Evolutionary conservation across 2,113 vertebrate genomes (phyloP).

Genomic region (Hirundichthys speculiger): DNA sequence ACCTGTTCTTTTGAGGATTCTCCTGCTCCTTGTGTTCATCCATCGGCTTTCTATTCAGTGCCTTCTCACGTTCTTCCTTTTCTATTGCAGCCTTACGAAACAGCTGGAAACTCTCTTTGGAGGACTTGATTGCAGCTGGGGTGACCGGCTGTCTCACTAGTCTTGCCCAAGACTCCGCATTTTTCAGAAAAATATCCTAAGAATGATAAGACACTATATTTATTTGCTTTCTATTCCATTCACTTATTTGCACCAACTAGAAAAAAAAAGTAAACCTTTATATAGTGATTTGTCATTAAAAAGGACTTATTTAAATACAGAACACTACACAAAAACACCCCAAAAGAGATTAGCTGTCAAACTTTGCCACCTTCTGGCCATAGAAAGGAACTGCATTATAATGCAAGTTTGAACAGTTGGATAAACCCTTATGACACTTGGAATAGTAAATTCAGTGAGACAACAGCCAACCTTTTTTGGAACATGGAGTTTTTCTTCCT

Average conservation of each 20-base stretch:
- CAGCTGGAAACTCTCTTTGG: slow-evolving; percentile 87
- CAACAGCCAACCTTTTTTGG: slow-evolving; percentile 68
- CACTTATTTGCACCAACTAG: too few relatives aligned
- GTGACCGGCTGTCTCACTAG: slow-evolving; percentile 80
- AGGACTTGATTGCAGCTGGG: slow-evolving; percentile 81
- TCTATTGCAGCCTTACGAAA: slow-evolving; percentile 88
- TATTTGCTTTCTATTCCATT: neutral
- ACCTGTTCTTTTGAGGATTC: slow-evolving; percentile 68
- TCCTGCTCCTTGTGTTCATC: slow-evolving; percentile 64
- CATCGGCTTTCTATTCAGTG: slow-evolving; percentile 70
- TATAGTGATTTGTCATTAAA: neutral
- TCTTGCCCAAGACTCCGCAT: slow-evolving; percentile 86
- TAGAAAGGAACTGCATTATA: neutral
- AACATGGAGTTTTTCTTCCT: slow-evolving; percentile 47
- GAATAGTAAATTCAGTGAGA: neutral
- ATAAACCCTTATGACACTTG: too few relatives aligned
- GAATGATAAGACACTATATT: slow-evolving; percentile 6
- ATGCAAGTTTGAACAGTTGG: too few relatives aligned
- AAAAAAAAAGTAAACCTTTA: neutral
- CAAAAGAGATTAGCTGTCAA: too few relatives aligned
- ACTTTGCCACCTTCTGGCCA: too few relatives aligned
- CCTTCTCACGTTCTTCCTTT: slow-evolving; percentile 82
- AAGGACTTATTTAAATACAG: neutral
- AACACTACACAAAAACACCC: neutral
- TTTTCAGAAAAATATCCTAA: slow-evolving; percentile 86